Base-by-base conservation (phyloP, 2,113 vertebrate genomes). In the Upupa epops region DNA sequence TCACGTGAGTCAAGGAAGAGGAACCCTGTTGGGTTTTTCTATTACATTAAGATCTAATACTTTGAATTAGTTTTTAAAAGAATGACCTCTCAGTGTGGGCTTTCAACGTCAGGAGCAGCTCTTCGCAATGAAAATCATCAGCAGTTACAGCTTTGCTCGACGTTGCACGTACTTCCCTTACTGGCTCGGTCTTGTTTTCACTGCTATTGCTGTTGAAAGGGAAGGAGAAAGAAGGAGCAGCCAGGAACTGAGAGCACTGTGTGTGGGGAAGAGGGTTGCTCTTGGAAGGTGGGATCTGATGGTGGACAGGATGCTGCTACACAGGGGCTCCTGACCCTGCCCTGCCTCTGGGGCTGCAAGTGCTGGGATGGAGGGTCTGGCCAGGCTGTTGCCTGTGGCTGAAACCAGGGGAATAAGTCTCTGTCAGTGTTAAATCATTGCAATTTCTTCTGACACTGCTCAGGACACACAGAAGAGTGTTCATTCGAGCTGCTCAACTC, bases 381-480 rank as follows among this genome's bases (percentile, higher is more conserved):
- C 18, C 17, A 36, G 48, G 51, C 18, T n/a, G 22, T 10, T 26
- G n/a, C n/a, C 20, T 5, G 32, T 13, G 21, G 13, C 58, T 83
- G 36, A 72, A 36, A n/a, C 59, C 42, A 36, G 58, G 32, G 24
- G 63, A 45, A 73, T 13, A 21, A 34, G 56, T 45, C 13, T 68
- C 32, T 64, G 18, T 17, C 21, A 31, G 45, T 45, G 29, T 13
- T 34, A n/a, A 48, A n/a, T n/a, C n/a, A n/a, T n/a, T n/a, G n/a
- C n/a, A n/a, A n/a, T n/a, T n/a, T n/a, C 37, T 74, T 24, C n/a
- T 21, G 7, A 29, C 11, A 1, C 48, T 22, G 13, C 29, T 36
- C 14, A 1, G 9, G 49, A 7, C 29, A 20, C 0, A 1, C 9
- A 11, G 42, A 69, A 63, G 45, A 75, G 20, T 2, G 0, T 32